A percentile compares a stretch with the other conserved stretches of the same genome.
phyloP scores from a whole-genome alignment of 2,113 vertebrate genomes.

The Dolichotis patagonum region DNA sequence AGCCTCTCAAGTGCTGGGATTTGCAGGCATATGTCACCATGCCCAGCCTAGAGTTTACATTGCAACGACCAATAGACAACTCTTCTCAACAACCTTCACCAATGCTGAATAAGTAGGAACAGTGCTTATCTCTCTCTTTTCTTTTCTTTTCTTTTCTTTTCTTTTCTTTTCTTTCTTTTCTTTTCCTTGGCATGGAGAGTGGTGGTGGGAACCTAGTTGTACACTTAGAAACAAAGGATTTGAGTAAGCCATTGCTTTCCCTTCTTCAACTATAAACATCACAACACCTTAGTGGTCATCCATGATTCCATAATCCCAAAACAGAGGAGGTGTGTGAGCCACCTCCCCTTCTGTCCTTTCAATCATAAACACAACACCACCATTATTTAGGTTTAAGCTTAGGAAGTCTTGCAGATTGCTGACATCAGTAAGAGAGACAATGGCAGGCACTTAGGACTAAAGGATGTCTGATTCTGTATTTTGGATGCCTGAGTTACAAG shows the following conservation, averaged over 20 bases:
- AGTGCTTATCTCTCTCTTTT: background rate
- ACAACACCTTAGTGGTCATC: background rate
- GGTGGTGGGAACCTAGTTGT: background rate
- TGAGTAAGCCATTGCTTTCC: background rate
- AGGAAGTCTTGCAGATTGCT: background rate
- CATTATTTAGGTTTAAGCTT: background rate
- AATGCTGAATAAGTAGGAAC: background rate
- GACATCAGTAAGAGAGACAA: background rate
- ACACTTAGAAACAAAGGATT: background rate
- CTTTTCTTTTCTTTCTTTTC: background rate
- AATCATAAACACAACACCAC: background rate
- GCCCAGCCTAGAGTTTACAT: background rate
- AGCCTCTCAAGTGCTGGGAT: background rate
- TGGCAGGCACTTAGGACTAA: background rate
- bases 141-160: too few species aligned
- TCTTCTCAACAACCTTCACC: background rate
- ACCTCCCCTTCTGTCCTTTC: background rate
- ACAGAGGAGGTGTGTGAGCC: background rate
- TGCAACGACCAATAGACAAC: background rate
- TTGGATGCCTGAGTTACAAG: background rate
- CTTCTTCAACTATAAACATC: background rate
- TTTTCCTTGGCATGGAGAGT: background rate
- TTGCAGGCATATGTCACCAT: background rate
- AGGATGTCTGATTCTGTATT: background rate
- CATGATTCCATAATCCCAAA: background rate